Evolutionary conservation across 2,113 vertebrate species (phyloP).

Genomic region (Zosterops japonicus): DNA sequence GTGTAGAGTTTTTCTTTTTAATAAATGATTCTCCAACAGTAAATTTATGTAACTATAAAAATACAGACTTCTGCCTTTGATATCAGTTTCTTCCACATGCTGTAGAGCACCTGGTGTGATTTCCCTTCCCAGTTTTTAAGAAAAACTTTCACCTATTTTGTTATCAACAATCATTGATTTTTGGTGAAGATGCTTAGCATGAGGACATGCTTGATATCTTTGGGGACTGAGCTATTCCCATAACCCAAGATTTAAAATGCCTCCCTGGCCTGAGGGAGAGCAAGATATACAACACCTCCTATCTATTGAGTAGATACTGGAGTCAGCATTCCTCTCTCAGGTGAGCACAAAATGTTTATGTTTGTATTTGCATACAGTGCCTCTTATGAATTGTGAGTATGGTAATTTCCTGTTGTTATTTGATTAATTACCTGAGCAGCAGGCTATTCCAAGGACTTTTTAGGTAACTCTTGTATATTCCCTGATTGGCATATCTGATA

Average conservation of each 20-base stretch:
- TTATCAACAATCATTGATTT: background rate
- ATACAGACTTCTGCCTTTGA: background rate
- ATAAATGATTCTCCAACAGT: background rate
- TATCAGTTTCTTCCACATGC: background rate
- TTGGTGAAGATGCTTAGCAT: background rate
- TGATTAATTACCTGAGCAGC: background rate
- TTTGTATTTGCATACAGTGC: background rate
- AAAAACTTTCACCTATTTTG: background rate
- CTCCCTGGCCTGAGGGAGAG: background rate
- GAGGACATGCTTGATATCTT: background rate
- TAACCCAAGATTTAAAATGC: background rate
- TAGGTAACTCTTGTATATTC: background rate
- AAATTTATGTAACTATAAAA: background rate
- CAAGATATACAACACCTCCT: rapidly evolving
- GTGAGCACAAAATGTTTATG: background rate
- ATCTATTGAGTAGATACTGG: background rate
- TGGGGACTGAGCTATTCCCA: background rate
- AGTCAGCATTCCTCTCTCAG: background rate
- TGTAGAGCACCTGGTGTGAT: background rate
- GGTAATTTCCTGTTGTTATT: background rate
- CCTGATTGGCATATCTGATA: background rate
- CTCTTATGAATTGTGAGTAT: background rate
- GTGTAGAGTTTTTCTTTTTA: background rate
- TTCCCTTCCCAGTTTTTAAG: background rate
- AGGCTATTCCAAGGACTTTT: background rate